These are phyloP conservation scores for Morone chrysops DNA, from an alignment of 2,113 vertebrate species.

Conservation along the genomic window DNA sequence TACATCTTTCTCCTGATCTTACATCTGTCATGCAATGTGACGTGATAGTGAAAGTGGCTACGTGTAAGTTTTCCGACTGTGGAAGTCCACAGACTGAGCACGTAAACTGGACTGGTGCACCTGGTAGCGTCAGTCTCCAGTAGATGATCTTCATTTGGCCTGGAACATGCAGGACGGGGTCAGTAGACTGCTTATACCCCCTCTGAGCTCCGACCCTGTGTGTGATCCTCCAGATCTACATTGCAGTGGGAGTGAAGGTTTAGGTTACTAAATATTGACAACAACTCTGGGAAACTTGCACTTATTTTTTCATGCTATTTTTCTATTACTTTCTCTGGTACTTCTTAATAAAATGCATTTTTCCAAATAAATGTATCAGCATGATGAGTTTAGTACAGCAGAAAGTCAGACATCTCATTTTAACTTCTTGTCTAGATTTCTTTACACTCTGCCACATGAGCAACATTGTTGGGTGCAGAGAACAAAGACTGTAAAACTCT, in stretches of 20 bases:
- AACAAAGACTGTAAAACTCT: constrained; percentile 36
- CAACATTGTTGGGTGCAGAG: neutral
- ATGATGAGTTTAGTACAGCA: neutral
- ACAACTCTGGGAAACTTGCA: neutral
- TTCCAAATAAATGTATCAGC: neutral
- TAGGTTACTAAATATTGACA: neutral
- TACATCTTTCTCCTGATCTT: too few relatives aligned
- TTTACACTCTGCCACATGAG: neutral
- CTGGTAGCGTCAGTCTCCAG: constrained; percentile 55
- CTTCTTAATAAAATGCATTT: neutral
- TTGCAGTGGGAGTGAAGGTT: neutral
- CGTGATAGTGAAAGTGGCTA: constrained; percentile 21
- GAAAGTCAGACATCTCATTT: neutral
- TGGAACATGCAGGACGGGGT: neutral
- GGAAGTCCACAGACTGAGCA: constrained; percentile 11
- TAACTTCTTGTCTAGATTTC: neutral
- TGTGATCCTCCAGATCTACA: neutral
- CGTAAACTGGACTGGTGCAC: neutral
- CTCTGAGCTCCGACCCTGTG: neutral
- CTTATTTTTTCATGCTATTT: neutral
- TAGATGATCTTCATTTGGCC: constrained; percentile 31
- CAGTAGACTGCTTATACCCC: neutral
- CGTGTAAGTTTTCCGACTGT: neutral
- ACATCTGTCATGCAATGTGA: neutral
- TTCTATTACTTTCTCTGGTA: neutral